Evolutionary conservation across 2,888 invertebrate genomes (phyloP).

Genomic region (Caenorhabditis afra): DNA sequence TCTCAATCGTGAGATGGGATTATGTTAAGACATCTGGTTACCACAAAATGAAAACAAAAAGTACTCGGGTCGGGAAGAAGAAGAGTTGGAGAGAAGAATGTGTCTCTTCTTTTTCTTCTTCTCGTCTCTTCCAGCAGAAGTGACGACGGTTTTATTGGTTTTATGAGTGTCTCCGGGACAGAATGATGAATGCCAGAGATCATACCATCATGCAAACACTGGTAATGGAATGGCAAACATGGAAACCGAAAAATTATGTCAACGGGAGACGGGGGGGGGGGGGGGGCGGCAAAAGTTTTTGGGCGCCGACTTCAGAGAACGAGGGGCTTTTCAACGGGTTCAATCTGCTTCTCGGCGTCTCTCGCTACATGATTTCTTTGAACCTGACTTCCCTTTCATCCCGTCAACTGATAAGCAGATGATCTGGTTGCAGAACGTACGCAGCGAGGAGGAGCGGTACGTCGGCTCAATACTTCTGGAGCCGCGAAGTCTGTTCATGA

Average conservation of each 20-base stretch:
- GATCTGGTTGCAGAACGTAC: constrained; percentile 34
- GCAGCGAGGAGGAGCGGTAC: constrained; percentile 48
- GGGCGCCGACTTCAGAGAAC: constrained; percentile 37
- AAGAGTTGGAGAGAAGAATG: constrained; percentile 11
- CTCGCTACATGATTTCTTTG: constrained; percentile 44
- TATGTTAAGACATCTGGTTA: constrained; percentile 23
- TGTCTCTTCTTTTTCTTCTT: constrained; percentile 20
- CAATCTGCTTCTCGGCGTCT: constrained; percentile 25
- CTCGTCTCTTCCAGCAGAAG: too few relatives aligned
- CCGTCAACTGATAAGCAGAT: constrained; percentile 38
- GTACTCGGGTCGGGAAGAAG: constrained; percentile 5
- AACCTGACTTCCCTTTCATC: constrained; percentile 40
- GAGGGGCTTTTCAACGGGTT: constrained; percentile 32
- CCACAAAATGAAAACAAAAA: constrained; percentile 19
- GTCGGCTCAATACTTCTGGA: constrained; percentile 86
- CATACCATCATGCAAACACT: constrained; percentile 47
- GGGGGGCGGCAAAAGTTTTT: constrained; percentile 2
- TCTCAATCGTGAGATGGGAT: constrained; percentile 24
- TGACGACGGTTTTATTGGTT: constrained; percentile 40
- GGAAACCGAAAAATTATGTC: constrained; percentile 42
- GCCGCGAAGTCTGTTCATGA: constrained; percentile 90
- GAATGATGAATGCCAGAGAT: constrained; percentile 42
- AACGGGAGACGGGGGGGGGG: constrained; percentile 2
- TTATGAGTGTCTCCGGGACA: constrained; percentile 22
- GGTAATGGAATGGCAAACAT: constrained; percentile 50